Base-by-base conservation (phyloP, 1,140 invertebrate species). In the Drosophila mayri region DNA sequence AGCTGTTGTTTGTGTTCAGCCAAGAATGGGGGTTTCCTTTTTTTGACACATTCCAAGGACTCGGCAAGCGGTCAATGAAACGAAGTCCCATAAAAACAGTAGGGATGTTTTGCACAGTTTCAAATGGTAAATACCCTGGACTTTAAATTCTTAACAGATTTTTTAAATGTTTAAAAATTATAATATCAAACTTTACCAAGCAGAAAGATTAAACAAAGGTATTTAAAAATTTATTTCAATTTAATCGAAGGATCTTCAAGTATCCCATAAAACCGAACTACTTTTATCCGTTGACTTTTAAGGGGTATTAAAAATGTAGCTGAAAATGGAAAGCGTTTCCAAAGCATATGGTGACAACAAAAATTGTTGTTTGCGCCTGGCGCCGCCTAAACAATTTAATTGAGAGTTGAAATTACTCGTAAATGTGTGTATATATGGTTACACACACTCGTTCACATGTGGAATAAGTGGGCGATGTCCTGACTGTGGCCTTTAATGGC, bases 321-420 rank as follows among this genome's bases (percentile, higher is more conserved):
- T 47, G 28, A 61, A 74, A 60, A 85, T 65, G 47, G 71, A 83
- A 83, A 83, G 74, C 79, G 66, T 75, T 85, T 83, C 54, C 66
- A 80, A 71, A 85, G 84, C 84, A 87, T 87, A 87, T 87, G 84
- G 84, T 84, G 84, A 88, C 84, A 87, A 87, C 86, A 88, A 83
- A 77, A 70, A 68, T 62, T 22, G 73, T 76, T 76, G 40, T 73
- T 75, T 76, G 67, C 75, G 52, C 65, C 66, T 79, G 83, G 75
- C 83, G 79, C 75, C 84, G 84, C 84, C 84, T 87, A 77, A 75
- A 74, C 84, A 83, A 87, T 88, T 87, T 87, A 87, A 87, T 88
- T 87, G 84, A 83, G 84, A 88, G 80, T 88, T 82, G 80, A 87
- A 87, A 87, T 87, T 83, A 88, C 66, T 68, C 38, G 66, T 68